Evolutionary conservation across 2,797 vertebrate species (phyloP).

Genomic region (Chaenodraco wilsoni): DNA sequence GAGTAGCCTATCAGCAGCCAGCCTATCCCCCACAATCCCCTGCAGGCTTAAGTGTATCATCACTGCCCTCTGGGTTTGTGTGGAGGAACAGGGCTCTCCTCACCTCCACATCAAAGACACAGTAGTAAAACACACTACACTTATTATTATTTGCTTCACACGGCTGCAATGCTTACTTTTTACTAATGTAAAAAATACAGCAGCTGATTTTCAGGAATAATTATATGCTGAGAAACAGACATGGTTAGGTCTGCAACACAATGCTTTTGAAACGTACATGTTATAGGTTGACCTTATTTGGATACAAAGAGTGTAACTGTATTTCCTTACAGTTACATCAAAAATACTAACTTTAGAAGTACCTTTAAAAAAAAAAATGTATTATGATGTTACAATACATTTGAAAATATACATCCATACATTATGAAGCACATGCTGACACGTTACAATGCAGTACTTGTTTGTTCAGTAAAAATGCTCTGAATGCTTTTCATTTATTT

Average conservation of each 20-base stretch:
- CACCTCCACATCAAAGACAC: constrained; percentile 67
- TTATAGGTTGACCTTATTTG: too few relatives aligned
- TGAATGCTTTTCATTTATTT: too few relatives aligned
- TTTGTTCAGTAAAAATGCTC: too few relatives aligned
- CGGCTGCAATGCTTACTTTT: constrained; percentile 6
- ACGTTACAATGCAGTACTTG: too few relatives aligned
- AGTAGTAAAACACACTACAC: constrained; percentile 30
- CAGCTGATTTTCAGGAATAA: neutral
- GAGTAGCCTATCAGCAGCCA: constrained; percentile 80
- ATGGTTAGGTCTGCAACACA: constrained; percentile 6
- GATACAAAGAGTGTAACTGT: too few relatives aligned
- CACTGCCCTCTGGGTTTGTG: constrained; percentile 81
- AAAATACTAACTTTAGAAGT: too few relatives aligned
- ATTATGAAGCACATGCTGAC: too few relatives aligned
- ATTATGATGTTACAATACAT: too few relatives aligned
- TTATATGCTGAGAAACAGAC: constrained; percentile 4
- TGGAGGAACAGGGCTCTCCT: constrained; percentile 77
- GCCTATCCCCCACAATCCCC: constrained; percentile 78
- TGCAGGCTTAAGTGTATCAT: constrained; percentile 78
- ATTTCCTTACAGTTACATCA: too few relatives aligned
- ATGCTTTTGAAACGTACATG: too few relatives aligned
- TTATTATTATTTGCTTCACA: constrained; percentile 1
- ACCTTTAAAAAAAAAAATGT: too few relatives aligned
- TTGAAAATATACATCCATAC: too few relatives aligned
- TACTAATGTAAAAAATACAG: neutral